Percentiles rank a stretch among this genome's conserved stretches.
Conservation (phyloP, 2,888 invertebrate genomes). For the Tachina grossa region DNA sequence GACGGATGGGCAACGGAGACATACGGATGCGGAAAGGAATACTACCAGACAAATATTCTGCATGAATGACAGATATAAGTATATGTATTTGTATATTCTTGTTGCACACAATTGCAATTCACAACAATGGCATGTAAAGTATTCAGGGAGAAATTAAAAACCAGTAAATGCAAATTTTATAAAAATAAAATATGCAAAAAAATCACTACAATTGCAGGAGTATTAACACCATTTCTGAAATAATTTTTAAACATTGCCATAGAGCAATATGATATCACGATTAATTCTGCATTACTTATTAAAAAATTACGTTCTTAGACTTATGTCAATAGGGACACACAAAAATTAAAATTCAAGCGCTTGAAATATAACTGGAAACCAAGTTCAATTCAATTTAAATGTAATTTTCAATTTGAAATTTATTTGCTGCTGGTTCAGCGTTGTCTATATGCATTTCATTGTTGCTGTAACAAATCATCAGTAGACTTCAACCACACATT, state of each 20-base stretch:
- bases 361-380: no score
- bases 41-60: constrained; percentile 43
- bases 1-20: constrained; percentile 41
- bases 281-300: no score
- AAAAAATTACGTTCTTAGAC: no score
- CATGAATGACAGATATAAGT: constrained; percentile 43
- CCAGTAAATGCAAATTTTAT: constrained; percentile 55
- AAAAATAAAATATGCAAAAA: neutral
- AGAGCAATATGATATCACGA: no score
- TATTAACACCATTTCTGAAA: constrained; percentile 37
- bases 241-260: neutral
- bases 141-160: constrained; percentile 50
- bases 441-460: no score
- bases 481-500: no score
- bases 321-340: no score
- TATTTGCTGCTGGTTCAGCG: no score
- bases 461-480: no score
- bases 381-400: no score
- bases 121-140: constrained; percentile 51
- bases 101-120: constrained; percentile 31
- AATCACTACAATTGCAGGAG: neutral
- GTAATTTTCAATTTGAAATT: no score
- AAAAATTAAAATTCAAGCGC: no score
- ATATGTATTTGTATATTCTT: constrained; percentile 19
- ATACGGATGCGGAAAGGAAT: constrained; percentile 49